phyloP scores from a whole-genome alignment of 2,888 invertebrate genomes.

The Cheilosia grossa region DNA sequence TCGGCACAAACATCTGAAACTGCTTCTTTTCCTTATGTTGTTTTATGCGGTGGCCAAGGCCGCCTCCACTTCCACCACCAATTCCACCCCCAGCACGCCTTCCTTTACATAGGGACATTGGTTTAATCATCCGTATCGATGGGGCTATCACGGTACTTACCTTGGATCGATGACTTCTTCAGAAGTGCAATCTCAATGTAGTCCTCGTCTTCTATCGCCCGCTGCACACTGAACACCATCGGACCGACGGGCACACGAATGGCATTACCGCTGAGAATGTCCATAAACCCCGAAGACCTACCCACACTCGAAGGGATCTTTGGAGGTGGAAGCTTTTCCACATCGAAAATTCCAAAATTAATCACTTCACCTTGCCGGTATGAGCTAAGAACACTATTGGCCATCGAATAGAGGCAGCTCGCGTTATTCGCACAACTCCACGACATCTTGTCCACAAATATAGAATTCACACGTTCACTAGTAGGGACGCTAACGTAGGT shows the following conservation, averaged over 20 bases:
- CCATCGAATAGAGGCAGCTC: constrained; percentile 85
- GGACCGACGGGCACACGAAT: constrained; percentile 82
- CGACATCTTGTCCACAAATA: constrained; percentile 80
- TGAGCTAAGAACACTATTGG: constrained; percentile 84
- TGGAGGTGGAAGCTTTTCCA: constrained; percentile 84
- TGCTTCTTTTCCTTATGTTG: constrained; percentile 85
- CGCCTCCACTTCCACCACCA: constrained; percentile 49
- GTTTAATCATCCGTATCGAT: neutral
- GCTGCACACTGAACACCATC: constrained; percentile 82
- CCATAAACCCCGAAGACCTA: constrained; percentile 80
- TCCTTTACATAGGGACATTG: constrained; percentile 36
- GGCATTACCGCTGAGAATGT: constrained; percentile 81
- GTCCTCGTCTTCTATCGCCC: constrained; percentile 81
- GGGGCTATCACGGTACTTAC: constrained; percentile 72
- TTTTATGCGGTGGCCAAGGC: constrained; percentile 75
- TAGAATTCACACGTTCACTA: constrained; percentile 77
- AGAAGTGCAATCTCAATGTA: constrained; percentile 82
- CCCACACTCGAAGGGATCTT: constrained; percentile 77
- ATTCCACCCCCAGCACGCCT: constrained; percentile 76
- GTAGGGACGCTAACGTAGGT: neutral
- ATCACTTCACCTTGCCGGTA: constrained; percentile 85
- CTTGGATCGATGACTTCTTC: constrained; percentile 80
- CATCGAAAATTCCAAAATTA: constrained; percentile 85
- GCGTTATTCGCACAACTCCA: constrained; percentile 86
- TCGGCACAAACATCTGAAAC: constrained; percentile 86